Conservation (phyloP, 2,888 invertebrate species). For the Tridacna crocea region DNA sequence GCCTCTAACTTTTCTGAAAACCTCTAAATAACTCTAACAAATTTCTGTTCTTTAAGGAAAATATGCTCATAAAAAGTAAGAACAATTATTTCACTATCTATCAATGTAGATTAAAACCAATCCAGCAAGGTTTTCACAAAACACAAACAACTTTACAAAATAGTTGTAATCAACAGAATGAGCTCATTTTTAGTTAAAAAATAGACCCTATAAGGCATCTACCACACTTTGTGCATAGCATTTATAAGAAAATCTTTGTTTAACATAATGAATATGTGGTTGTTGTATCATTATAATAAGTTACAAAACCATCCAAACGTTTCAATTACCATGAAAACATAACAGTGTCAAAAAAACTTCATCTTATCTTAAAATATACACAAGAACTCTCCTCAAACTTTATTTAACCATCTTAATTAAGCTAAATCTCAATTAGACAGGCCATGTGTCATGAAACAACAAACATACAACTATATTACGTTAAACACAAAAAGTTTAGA, state of each 20-base stretch:
- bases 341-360: background rate
- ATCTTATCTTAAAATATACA: background rate
- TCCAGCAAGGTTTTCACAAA: too few species aligned
- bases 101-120: too few species aligned
- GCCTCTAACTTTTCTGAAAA: background rate
- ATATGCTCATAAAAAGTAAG: too few species aligned
- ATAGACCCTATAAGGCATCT: too few species aligned
- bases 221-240: too few species aligned
- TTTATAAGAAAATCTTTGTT: too few species aligned
- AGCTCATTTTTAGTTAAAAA: too few species aligned
- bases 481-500: background rate
- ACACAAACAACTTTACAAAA: too few species aligned
- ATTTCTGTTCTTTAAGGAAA: too few species aligned
- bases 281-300: constrained; percentile 9
- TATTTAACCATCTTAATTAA: constrained; percentile 14
- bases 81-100: too few species aligned
- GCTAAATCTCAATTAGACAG: constrained; percentile 5
- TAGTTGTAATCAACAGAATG: too few species aligned
- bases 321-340: background rate
- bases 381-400: background rate
- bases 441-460: constrained; percentile 8
- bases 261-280: background rate
- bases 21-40: too few species aligned
- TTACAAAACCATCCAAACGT: constrained; percentile 21
- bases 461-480: background rate